phyloP scores from a whole-genome alignment of 2,113 vertebrate genomes.

The Poeciliopsis retropinna region DNA sequence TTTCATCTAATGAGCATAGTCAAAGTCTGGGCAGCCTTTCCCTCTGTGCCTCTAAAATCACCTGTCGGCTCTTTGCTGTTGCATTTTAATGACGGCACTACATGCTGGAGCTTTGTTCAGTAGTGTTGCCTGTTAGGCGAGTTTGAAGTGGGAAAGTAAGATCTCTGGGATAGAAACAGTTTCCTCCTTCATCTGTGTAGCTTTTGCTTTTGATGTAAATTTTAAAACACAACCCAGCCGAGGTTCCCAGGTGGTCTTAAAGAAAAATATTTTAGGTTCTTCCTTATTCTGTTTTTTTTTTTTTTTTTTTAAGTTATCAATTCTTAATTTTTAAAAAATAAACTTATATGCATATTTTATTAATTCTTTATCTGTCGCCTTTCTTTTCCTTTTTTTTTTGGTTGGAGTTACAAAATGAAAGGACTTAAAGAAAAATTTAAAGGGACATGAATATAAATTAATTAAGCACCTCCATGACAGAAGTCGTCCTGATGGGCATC shows the following conservation, averaged over 20 bases:
- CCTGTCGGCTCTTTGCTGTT: constrained; percentile 19
- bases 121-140: background rate
- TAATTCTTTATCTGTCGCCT: background rate
- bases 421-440: too few relatives aligned
- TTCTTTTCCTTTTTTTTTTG: too few relatives aligned
- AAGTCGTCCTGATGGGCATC: too few relatives aligned
- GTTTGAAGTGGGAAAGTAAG: background rate
- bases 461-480: too few relatives aligned
- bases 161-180: background rate
- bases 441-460: too few relatives aligned
- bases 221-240: background rate
- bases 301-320: too few relatives aligned
- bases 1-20: constrained; percentile 39
- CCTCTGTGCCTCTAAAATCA: constrained; percentile 16
- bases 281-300: background rate
- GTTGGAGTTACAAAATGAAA: too few relatives aligned
- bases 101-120: constrained; percentile 7
- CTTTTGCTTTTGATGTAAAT: background rate
- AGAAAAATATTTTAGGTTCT: background rate
- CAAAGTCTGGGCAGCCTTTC: constrained; percentile 22
- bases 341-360: background rate
- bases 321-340: too few relatives aligned
- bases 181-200: background rate
- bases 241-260: too few relatives aligned
- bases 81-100: constrained; percentile 13